phyloP scores from a whole-genome alignment of 2,888 invertebrate species.

The Sesamia inferens region DNA sequence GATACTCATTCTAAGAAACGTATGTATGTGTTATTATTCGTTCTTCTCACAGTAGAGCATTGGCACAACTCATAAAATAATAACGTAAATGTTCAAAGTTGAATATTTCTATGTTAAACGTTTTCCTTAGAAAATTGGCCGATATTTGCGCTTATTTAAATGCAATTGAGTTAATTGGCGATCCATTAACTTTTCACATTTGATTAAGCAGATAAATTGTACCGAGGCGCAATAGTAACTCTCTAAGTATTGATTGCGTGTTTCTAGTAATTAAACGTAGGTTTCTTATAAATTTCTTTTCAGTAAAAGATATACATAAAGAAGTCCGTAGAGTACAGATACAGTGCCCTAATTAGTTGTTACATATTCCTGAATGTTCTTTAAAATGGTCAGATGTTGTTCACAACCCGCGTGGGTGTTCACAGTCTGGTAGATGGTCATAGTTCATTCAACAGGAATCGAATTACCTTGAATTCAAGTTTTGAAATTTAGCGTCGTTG shows the following conservation, averaged over 20 bases:
- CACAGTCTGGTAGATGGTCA: too few species aligned
- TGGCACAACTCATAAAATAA: slow-evolving; percentile 20
- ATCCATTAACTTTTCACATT: background rate
- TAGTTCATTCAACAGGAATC: too few species aligned
- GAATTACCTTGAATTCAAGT: too few species aligned
- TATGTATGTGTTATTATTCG: too few species aligned
- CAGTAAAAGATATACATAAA: too few species aligned
- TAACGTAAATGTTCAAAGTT: slow-evolving; percentile 31
- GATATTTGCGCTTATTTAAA: slow-evolving; percentile 10
- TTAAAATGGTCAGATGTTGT: too few species aligned
- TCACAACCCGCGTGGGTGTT: too few species aligned
- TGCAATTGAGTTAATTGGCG: background rate
- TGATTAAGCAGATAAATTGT: background rate
- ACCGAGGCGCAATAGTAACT: background rate
- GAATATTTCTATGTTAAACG: slow-evolving; percentile 32
- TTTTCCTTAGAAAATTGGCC: slow-evolving; percentile 36
- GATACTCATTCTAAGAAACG: background rate
- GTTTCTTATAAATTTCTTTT: too few species aligned
- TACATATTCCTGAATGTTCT: too few species aligned
- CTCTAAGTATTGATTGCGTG: background rate
- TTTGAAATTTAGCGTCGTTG: too few species aligned
- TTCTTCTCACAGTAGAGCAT: background rate
- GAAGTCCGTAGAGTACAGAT: too few species aligned
- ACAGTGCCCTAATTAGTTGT: too few species aligned
- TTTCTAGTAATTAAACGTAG: background rate